phyloP scores from a whole-genome alignment of 2,888 invertebrate genomes.

The Anticlea derivata region DNA sequence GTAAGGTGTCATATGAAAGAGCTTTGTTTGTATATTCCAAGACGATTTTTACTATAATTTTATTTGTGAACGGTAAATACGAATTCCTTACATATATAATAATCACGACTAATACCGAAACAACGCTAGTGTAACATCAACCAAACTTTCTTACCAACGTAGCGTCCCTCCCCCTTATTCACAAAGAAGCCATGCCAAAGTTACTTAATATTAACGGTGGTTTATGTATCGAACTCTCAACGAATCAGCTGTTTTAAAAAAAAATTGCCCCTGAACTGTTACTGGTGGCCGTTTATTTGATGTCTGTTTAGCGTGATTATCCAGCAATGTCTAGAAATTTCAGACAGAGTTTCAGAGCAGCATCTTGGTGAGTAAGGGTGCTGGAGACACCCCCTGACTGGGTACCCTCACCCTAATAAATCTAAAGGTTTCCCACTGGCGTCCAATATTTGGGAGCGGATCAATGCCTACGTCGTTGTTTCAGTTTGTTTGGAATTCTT shows the following conservation, averaged over 20 bases:
- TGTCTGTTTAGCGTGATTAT: no score
- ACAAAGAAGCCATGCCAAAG: not conserved
- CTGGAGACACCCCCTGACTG: constrained; percentile 14
- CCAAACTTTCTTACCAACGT: constrained; percentile 30
- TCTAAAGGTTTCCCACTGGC: constrained; percentile 53
- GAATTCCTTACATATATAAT: constrained; percentile 21
- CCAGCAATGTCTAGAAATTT: no score
- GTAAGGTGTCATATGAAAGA: no score
- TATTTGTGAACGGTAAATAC: no score
- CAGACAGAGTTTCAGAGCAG: not conserved
- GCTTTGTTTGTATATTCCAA: no score
- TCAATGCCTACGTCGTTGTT: constrained; percentile 46
- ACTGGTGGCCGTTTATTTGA: no score
- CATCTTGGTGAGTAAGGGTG: not conserved
- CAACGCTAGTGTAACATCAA: constrained; percentile 35
- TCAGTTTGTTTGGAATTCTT: constrained; percentile 38
- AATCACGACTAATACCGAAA: constrained; percentile 33
- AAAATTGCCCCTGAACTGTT: no score
- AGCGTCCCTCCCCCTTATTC: constrained; percentile 7
- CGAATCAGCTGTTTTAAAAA: no score
- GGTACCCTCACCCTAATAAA: constrained; percentile 59
- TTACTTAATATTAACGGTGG: no score
- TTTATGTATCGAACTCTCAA: no score
- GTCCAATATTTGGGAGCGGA: constrained; percentile 53
- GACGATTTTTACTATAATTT: no score